These are phyloP conservation scores for Sebastes steindachneri DNA, from an alignment of 2,797 vertebrate genomes.

Conservation along the genomic window DNA sequence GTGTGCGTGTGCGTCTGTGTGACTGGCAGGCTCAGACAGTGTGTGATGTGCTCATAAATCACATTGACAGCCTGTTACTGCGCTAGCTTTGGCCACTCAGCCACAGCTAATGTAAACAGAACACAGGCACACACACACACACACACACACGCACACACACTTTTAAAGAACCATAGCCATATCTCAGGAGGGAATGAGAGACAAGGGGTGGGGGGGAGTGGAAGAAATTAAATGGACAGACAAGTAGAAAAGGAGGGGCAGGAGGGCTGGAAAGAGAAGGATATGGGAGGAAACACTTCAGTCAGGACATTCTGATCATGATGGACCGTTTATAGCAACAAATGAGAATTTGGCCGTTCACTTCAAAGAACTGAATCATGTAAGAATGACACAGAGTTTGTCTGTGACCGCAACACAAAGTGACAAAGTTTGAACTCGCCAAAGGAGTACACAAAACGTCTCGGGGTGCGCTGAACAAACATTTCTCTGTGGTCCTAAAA, in stretches of 20 bases:
- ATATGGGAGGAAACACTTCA: constrained; percentile 25
- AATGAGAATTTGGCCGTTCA: constrained; percentile 24
- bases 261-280: constrained; percentile 30
- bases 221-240: constrained; percentile 67
- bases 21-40: constrained; percentile 91
- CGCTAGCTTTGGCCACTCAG: constrained; percentile 91
- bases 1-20: constrained; percentile 55
- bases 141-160: constrained; percentile 63
- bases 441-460: not conserved
- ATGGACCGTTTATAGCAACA: constrained; percentile 53
- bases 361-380: constrained; percentile 26
- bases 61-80: constrained; percentile 93
- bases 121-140: constrained; percentile 72
- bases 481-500: not conserved
- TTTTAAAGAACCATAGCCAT: constrained; percentile 85
- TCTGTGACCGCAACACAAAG: too few relatives aligned
- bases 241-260: constrained; percentile 60
- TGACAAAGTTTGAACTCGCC: too few relatives aligned
- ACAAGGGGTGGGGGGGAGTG: constrained; percentile 51
- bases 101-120: constrained; percentile 91
- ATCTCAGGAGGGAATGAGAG: constrained; percentile 80
- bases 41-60: constrained; percentile 98
- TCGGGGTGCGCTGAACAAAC: rapidly evolving
- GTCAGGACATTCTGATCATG: constrained; percentile 39
- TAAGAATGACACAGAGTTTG: constrained; percentile 20